Evolutionary conservation across 2,113 vertebrate species (phyloP).

Genomic region (Vidua macroura): DNA sequence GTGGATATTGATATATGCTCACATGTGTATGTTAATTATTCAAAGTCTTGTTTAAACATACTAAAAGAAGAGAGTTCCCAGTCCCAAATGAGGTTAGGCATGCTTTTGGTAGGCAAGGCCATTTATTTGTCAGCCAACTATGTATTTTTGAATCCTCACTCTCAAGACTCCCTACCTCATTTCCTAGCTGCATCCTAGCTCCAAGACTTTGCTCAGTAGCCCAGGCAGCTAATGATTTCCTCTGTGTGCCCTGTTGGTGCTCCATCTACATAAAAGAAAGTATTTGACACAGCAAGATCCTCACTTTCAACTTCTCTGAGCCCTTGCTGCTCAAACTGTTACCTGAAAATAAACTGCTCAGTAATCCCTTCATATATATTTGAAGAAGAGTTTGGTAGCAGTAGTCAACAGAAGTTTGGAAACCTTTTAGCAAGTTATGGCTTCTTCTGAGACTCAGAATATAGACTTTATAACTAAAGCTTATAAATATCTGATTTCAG

Average conservation of each 20-base stretch:
- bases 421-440: slow-evolving; percentile 13
- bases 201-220: not conserved
- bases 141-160: not conserved
- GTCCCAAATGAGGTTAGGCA: not conserved
- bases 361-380: not conserved
- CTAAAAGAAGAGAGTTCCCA: not conserved
- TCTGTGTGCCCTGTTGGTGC: not conserved
- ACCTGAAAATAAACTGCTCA: slow-evolving; percentile 3
- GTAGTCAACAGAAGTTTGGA: not conserved
- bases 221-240: slow-evolving; percentile 26
- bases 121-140: not conserved
- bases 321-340: slow-evolving; percentile 8
- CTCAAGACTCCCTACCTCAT: not conserved
- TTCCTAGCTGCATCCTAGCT: not conserved
- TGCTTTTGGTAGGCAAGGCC: not conserved
- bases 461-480: not conserved
- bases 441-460: slow-evolving; percentile 15
- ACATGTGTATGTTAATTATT: not conserved
- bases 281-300: slow-evolving; percentile 22
- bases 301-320: slow-evolving; percentile 19
- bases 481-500: slow-evolving; percentile 22
- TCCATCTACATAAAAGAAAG: slow-evolving; percentile 18
- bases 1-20: not conserved
- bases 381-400: slow-evolving; percentile 31
- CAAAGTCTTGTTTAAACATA: not conserved